Conservation (phyloP, 2,113 vertebrate species). For the Pelodiscus sinensis region DNA sequence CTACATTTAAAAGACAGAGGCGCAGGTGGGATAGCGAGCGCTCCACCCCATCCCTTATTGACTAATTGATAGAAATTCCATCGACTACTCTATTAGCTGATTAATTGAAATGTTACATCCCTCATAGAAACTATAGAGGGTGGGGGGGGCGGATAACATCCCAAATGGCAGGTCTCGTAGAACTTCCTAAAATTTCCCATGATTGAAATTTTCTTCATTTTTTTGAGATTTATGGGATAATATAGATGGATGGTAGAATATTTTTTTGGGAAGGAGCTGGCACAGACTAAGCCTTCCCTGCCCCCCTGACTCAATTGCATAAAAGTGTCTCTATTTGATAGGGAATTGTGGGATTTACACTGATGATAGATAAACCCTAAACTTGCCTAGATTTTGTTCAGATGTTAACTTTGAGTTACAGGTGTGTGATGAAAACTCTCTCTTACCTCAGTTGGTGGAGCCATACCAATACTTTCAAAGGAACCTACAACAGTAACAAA, state of each 20-base stretch:
- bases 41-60: too few species aligned
- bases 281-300: neutral
- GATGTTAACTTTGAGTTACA: neutral
- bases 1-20: too few species aligned
- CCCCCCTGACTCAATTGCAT: neutral
- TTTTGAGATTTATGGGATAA: neutral
- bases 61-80: too few species aligned
- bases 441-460: conserved; percentile 86
- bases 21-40: too few species aligned
- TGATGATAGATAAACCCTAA: neutral
- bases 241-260: neutral
- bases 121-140: neutral
- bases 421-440: conserved; percentile 1
- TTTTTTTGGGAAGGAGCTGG: neutral
- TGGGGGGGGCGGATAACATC: neutral
- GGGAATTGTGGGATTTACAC: neutral
- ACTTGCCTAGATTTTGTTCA: neutral
- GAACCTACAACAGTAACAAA: conserved; percentile 79
- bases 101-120: too few species aligned
- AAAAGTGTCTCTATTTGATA: neutral
- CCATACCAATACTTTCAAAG: conserved; percentile 88
- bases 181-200: neutral
- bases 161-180: neutral
- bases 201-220: neutral
- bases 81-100: too few species aligned